Evolutionary conservation across 2,113 vertebrate genomes (phyloP), one percentile per base, ranked within the genome.

Genomic region (Poeciliopsis retropinna): DNA sequence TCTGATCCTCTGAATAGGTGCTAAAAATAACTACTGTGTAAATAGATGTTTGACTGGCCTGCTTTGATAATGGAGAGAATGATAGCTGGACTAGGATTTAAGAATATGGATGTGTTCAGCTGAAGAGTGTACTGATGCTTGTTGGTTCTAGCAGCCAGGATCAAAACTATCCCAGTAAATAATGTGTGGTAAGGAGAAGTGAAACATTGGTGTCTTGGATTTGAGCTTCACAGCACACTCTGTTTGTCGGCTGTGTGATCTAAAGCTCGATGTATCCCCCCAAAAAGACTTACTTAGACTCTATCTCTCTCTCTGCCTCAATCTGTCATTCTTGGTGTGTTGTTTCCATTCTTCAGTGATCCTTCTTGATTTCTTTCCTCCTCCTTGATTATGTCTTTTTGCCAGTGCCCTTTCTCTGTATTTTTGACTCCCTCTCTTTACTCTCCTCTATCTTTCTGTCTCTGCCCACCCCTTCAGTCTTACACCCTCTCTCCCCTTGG

Each of bases 401-500:
- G 64, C 71, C 51, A 54, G 83, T 80, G 65, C 85, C 83, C 87
- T 75, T 34, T 64, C 73, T 81, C 68, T 84, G 71, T 83, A 41
- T 83, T 91, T 90, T 80, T 85, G 39, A 83, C 78, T 87, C 81
- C 51, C 72, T 82, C 84, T 78, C 74, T 74, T 79, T 85, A 81
- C 67, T 81, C 61, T 80, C 44, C 67, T 80, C 85, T 81, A 73
- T 88, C 84, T 67, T 72, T 64, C 70, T 81, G 81, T 83, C 81
- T 79, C 60, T 75, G 67, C 80, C 78, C 86, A 82, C 90, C 84
- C 86, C 83, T 87, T 87, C 87, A 82, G 85, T 88, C 84, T 79
- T 89, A 73, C 85, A 90, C 84, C 76, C 87, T 89, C 90, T 88
- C 90, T 91, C 89, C 90, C 87, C 86, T 92, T 91, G 87, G 90